Conservation (phyloP, 2,113 vertebrate species). For the Pluvialis apricaria region DNA sequence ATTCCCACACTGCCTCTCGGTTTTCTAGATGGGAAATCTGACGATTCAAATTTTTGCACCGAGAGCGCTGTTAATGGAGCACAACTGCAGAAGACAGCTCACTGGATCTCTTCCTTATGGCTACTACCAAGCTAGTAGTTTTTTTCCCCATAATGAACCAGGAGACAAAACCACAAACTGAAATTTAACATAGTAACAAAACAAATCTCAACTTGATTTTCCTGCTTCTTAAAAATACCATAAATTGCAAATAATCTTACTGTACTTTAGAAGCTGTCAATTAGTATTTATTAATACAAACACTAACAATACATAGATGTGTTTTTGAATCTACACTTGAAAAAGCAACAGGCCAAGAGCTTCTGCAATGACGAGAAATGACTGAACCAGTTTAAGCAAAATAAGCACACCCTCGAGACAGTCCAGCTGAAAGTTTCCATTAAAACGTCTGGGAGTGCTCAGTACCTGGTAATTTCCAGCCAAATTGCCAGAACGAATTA, state of each 20-base stretch:
- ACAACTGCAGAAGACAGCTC: background rate
- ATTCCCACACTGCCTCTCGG: background rate
- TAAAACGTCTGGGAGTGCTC: background rate
- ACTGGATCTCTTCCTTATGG: background rate
- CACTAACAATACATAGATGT: background rate
- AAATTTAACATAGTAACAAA: background rate
- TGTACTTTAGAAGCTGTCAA: background rate
- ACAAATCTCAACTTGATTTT: background rate
- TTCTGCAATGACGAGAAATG: background rate
- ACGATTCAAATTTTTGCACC: background rate
- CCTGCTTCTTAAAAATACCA: background rate
- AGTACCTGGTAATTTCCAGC: background rate
- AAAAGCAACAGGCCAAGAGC: background rate
- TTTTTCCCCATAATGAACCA: background rate
- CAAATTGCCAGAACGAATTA: slow-evolving; percentile 20
- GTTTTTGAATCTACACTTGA: background rate
- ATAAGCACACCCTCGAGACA: background rate
- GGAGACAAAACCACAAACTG: background rate
- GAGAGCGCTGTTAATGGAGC: background rate
- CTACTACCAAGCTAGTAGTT: background rate
- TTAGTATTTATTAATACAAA: background rate
- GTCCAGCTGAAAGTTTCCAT: slow-evolving; percentile 1
- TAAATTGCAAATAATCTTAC: background rate
- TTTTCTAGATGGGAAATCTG: background rate
- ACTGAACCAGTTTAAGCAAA: slow-evolving; percentile 7